Percentiles rank a stretch among this genome's conserved stretches.
Evolutionary conservation across 92 coral and sea anemone species (phyloP).

Genomic region (Actinernus sp.): DNA sequence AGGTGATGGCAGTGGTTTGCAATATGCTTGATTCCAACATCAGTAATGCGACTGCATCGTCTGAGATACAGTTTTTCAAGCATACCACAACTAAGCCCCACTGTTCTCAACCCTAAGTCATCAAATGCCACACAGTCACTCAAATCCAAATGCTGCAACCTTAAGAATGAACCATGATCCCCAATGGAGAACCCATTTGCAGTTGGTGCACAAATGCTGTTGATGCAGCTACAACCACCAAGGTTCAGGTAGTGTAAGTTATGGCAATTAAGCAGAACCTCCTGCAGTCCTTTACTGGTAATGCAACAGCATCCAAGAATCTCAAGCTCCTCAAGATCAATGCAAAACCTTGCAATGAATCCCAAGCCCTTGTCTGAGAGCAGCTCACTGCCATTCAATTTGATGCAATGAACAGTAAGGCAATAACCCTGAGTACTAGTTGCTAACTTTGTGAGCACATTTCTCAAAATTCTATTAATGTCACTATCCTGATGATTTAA

Average conservation of each 20-base stretch:
- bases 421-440: constrained; percentile 93
- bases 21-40: constrained; percentile 94
- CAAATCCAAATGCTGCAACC: constrained; percentile 81
- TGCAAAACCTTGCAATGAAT: constrained; percentile 89
- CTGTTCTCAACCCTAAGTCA: constrained; percentile 88
- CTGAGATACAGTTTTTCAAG: constrained; percentile 90
- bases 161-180: constrained; percentile 73
- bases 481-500: constrained; percentile 86
- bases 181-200: constrained; percentile 86
- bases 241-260: constrained; percentile 64
- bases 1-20: constrained; percentile 85
- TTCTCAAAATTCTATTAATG: constrained; percentile 84
- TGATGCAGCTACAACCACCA: constrained; percentile 92
- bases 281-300: constrained; percentile 94
- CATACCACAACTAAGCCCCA: constrained; percentile 84
- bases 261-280: constrained; percentile 78
- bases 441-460: constrained; percentile 80
- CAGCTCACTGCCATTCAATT: constrained; percentile 89
- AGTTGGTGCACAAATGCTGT: constrained; percentile 77
- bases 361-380: constrained; percentile 92
- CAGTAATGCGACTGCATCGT: constrained; percentile 90
- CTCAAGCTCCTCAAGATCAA: constrained; percentile 89
- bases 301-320: constrained; percentile 90
- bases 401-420: constrained; percentile 79
- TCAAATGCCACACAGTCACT: constrained; percentile 99